Evolutionary conservation across 2,113 vertebrate species (phyloP).

Genomic region (Hyperoodon ampullatus): DNA sequence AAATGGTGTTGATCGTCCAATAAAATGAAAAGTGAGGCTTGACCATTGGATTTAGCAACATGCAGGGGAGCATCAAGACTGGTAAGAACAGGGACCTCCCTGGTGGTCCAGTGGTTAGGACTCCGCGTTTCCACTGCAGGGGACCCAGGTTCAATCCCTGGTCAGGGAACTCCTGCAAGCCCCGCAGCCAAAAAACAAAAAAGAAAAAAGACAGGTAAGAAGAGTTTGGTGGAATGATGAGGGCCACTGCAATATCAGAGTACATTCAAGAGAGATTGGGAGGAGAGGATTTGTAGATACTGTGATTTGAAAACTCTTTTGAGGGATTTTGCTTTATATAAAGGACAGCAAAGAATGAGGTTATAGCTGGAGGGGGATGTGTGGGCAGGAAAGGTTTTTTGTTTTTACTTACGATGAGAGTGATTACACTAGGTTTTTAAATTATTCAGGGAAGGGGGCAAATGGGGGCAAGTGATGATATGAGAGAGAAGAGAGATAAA

Average conservation of each 20-base stretch:
- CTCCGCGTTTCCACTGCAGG: not conserved
- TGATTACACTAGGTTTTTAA: not conserved
- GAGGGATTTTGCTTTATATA: not conserved
- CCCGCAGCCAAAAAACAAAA: not conserved
- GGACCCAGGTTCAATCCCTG: not conserved
- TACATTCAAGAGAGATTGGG: not conserved
- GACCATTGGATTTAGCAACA: not conserved
- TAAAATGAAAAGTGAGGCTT: not conserved
- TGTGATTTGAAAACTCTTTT: not conserved
- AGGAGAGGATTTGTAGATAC: not conserved
- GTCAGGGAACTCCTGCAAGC: not conserved
- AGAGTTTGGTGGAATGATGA: not conserved
- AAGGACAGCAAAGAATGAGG: not conserved
- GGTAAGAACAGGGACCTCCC: not conserved
- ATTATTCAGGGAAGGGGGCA: not conserved
- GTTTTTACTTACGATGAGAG: not conserved
- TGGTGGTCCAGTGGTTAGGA: not conserved
- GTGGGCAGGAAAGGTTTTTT: not conserved
- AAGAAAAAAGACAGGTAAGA: not conserved
- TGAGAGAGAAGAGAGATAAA: not conserved
- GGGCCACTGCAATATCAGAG: not conserved
- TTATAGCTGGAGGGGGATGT: not conserved
- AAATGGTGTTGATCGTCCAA: not conserved
- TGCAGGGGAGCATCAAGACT: not conserved
- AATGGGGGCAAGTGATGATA: not conserved